Conservation (phyloP, 2,797 vertebrate genomes). For the Helarctos malayanus region DNA sequence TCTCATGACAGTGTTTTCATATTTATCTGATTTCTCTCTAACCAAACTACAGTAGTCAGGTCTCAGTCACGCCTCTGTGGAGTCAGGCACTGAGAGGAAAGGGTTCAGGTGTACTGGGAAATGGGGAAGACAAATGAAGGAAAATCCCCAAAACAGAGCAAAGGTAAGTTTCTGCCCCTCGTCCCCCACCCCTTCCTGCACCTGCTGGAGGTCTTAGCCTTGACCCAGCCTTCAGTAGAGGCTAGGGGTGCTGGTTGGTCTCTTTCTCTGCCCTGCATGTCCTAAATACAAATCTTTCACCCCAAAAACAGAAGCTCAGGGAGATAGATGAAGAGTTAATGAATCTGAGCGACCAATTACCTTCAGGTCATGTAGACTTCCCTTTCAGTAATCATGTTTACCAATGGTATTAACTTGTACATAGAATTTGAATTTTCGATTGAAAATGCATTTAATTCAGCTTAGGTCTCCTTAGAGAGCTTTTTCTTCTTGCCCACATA, state of each 20-base stretch:
- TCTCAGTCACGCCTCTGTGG: neutral
- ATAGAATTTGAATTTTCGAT: neutral
- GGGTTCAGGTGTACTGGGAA: neutral
- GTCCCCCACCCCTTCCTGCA: neutral
- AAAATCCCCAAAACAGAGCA: neutral
- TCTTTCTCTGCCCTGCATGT: neutral
- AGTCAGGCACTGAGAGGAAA: neutral
- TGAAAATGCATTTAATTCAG: neutral
- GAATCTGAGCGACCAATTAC: neutral
- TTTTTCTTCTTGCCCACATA: neutral
- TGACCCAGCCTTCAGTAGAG: neutral
- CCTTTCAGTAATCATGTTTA: neutral
- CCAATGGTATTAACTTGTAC: too few species aligned
- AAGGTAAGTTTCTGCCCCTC: neutral
- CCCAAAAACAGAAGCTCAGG: neutral
- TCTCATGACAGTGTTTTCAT: neutral
- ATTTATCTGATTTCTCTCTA: neutral
- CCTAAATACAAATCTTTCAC: neutral
- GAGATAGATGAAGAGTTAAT: neutral
- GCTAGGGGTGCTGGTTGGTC: fast-evolving
- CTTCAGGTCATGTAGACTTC: neutral
- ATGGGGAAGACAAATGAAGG: neutral
- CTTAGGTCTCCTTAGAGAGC: neutral
- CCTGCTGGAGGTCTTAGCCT: neutral
- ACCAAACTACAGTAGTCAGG: neutral